phyloP scores from a whole-genome alignment of 2,113 vertebrate genomes.

The Stegastes partitus region DNA sequence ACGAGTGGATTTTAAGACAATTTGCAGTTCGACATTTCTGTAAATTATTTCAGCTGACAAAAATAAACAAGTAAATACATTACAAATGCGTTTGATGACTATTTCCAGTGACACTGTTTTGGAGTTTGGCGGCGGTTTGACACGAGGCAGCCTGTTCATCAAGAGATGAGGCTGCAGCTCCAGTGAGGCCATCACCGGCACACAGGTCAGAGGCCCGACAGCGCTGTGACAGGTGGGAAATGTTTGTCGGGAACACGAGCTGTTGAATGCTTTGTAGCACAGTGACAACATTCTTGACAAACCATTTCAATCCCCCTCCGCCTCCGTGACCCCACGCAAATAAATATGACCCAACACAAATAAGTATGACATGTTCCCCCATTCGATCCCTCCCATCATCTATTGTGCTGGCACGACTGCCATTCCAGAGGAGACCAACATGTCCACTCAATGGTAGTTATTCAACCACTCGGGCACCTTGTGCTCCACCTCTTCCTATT shows the following conservation, averaged over 20 bases:
- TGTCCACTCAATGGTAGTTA: constrained; percentile 66
- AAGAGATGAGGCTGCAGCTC: constrained; percentile 17
- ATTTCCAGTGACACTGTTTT: no score
- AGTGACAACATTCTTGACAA: constrained; percentile 76
- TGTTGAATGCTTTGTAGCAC: constrained; percentile 56
- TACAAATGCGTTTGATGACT: not conserved
- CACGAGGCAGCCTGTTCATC: constrained; percentile 3
- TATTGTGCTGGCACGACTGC: constrained; percentile 67
- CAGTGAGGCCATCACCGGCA: constrained; percentile 23
- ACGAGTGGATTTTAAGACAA: not conserved
- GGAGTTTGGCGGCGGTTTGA: constrained; percentile 27
- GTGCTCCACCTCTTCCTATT: constrained; percentile 73
- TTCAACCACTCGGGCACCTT: constrained; percentile 71
- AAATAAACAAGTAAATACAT: constrained; percentile 4
- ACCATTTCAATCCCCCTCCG: constrained; percentile 68
- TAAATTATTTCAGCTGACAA: not conserved
- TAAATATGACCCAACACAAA: constrained; percentile 80
- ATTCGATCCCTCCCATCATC: constrained; percentile 66
- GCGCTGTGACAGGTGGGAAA: constrained; percentile 70
- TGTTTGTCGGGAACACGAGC: constrained; percentile 43
- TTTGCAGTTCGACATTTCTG: not conserved
- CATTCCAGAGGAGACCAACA: constrained; percentile 50
- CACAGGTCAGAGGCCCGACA: constrained; percentile 63
- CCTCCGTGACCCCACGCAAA: constrained; percentile 73
- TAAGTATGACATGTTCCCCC: constrained; percentile 72